Evolutionary conservation across 2,888 invertebrate species (phyloP), one percentile per base, ranked within the genome.

Genomic region (Timandra comae): DNA sequence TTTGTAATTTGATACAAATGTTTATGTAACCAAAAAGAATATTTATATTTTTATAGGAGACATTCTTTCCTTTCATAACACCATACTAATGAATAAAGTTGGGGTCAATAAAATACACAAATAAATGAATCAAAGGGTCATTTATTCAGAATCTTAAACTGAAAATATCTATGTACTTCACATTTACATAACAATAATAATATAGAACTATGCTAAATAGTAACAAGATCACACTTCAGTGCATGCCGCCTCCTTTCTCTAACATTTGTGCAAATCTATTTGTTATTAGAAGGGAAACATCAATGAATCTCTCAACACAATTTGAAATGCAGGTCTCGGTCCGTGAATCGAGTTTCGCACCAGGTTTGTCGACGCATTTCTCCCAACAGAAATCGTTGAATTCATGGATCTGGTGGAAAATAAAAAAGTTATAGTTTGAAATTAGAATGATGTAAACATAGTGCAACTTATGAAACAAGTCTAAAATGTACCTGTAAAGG

Each of bases 371-470:
- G 20, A 98, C 90, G 68, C 98, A 98, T 69, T 96, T 95, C 9
- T 98, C 97, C 98, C 98, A 98, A 70, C 98, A 98, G 46, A 95
- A 90, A 60, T 97, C 97, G 56, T 95, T 96, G 69, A 98, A 93
- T 71, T 94, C 94, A 58, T 96, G 95, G 43, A 98, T 93, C 96
- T 97, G 68, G 35, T n/a, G n/a, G n/a, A n/a, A n/a, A n/a, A n/a
- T n/a, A n/a, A n/a, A 3, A 9, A 26, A n/a, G n/a, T n/a, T n/a
- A n/a, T n/a, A n/a, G n/a, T n/a, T n/a, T n/a, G n/a, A n/a, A n/a
- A n/a, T n/a, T n/a, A n/a, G n/a, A n/a, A n/a, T n/a, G n/a, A n/a
- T n/a, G n/a, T n/a, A n/a, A n/a, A n/a, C n/a, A n/a, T n/a, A n/a
- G n/a, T n/a, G n/a, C n/a, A n/a, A n/a, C n/a, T n/a, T n/a, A n/a